Evolutionary conservation across 2,113 vertebrate species (phyloP).

Genomic region (Meles meles): DNA sequence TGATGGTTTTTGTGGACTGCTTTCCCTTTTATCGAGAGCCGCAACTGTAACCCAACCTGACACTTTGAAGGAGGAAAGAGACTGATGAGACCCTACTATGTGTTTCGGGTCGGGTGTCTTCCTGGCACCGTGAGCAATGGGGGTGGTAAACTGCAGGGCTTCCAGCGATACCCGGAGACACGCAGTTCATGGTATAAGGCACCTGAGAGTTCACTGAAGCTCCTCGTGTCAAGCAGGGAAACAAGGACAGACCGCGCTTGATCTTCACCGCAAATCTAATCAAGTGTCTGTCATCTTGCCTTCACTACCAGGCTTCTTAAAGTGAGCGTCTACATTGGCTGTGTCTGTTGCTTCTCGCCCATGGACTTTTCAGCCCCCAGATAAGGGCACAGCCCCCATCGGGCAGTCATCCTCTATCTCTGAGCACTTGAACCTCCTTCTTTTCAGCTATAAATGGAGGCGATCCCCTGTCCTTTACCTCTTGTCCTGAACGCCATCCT

Average conservation of each 20-base stretch:
- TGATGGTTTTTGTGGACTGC: accelerated
- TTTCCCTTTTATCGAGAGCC: neutral
- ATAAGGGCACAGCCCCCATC: neutral
- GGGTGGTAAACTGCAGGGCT: neutral
- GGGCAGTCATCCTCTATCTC: accelerated
- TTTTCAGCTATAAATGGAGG: neutral
- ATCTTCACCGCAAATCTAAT: neutral
- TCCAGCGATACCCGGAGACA: neutral
- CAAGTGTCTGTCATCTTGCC: neutral
- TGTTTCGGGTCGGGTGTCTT: neutral
- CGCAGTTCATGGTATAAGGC: neutral
- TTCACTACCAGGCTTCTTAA: neutral
- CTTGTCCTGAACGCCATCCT: neutral
- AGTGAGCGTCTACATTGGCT: neutral
- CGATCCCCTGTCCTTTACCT: neutral
- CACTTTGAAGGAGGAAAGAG: neutral
- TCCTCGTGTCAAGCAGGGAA: neutral
- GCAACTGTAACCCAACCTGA: neutral
- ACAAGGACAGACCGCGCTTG: neutral
- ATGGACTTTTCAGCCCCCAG: neutral
- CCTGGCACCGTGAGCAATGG: neutral
- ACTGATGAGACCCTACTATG: neutral
- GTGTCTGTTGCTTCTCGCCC: accelerated
- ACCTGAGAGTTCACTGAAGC: neutral
- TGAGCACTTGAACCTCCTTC: neutral